Conservation (phyloP, 2,888 invertebrate species). For the Lathronympha strigana region DNA sequence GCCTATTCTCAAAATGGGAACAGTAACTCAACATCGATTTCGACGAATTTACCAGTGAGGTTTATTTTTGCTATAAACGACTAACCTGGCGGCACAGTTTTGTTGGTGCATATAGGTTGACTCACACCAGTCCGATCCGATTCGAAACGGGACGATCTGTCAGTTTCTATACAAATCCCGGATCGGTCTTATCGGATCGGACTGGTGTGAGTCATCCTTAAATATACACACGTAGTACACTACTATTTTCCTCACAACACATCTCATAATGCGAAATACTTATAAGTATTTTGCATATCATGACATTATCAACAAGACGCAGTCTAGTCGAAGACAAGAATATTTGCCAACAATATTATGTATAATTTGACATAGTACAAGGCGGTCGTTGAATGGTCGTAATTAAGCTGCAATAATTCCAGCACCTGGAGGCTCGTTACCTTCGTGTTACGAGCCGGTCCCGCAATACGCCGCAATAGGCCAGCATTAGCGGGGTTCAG, state of each 20-base stretch:
- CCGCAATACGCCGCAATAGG: conserved; percentile 41
- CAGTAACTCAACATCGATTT: neutral
- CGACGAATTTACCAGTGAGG: neutral
- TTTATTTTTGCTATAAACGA: neutral
- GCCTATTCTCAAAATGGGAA: neutral
- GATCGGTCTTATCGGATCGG: too few relatives aligned
- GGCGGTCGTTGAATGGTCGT: conserved; percentile 33
- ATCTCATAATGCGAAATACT: conserved; percentile 9
- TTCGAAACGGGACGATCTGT: too few relatives aligned
- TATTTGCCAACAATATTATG: conserved; percentile 22
- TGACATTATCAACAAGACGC: conserved; percentile 27
- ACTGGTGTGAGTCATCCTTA: too few relatives aligned
- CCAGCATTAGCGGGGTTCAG: conserved; percentile 48
- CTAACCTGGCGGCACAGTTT: neutral
- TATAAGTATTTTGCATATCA: too few relatives aligned
- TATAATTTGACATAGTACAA: conserved; percentile 26
- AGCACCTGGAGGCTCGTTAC: conserved; percentile 38
- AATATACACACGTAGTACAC: neutral
- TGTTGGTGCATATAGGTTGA: neutral
- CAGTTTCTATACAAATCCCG: too few relatives aligned
- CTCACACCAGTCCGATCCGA: too few relatives aligned
- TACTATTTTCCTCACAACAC: neutral
- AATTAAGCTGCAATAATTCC: conserved; percentile 34
- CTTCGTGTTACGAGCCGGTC: conserved; percentile 26
- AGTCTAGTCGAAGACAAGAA: conserved; percentile 28